Conservation (phyloP, 1,140 invertebrate species). For the Reticulitermes speratus region DNA sequence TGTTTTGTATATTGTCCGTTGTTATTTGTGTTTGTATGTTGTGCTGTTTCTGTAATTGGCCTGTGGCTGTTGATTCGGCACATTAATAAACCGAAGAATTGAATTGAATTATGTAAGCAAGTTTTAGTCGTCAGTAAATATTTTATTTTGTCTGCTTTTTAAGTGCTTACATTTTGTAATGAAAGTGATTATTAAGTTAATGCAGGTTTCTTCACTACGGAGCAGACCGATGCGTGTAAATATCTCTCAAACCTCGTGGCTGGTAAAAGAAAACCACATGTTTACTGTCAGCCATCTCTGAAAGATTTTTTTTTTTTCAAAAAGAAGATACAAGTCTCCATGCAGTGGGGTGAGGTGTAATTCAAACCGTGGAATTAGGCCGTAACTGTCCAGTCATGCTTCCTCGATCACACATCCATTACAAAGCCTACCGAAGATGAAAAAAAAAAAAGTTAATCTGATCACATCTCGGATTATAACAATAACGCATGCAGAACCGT, state of each 20-base stretch:
- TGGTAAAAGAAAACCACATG: neutral
- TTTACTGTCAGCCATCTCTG: neutral
- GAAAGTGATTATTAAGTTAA: no score
- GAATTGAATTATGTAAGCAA: no score
- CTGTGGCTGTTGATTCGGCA: no score
- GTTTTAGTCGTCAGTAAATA: no score
- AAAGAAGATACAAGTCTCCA: neutral
- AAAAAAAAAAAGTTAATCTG: conserved; percentile 10
- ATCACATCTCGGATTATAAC: conserved; percentile 16
- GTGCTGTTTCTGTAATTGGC: no score
- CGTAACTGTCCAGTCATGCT: neutral
- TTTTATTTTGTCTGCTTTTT: no score
- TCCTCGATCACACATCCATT: neutral
- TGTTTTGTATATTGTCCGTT: no score
- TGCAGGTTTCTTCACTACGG: no score
- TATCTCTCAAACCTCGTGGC: neutral
- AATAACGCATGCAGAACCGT: neutral
- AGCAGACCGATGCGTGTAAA: neutral
- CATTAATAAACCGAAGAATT: no score
- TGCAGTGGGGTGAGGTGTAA: neutral
- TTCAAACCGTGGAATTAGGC: neutral
- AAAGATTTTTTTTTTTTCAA: neutral
- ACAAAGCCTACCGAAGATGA: conserved; percentile 1
- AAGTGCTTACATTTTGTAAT: no score
- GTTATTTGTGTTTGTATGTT: no score